Base-by-base conservation (phyloP, 2,888 invertebrate genomes). In the Saturnia japonica region DNA sequence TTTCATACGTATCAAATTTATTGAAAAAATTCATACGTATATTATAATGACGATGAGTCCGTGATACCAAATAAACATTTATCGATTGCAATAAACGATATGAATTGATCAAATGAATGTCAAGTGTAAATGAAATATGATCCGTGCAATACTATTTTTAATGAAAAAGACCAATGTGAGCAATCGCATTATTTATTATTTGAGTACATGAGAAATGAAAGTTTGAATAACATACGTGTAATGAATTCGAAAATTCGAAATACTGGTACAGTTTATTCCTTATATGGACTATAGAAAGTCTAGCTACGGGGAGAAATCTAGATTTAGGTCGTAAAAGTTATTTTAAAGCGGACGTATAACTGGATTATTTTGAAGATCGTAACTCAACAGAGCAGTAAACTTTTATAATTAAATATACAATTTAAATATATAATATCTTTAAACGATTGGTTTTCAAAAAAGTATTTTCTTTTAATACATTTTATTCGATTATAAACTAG, bases 251-350 rank as follows among this genome's bases (percentile, higher is more conserved):
- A 25, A 60, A 60, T 60, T 60, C 57, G 57, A 14, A 60, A 60
- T 25, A 60, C 25, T 25, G 28, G 25, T 60, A 47, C 54, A 40
- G 43, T 69, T 42, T 60, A 68, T 19, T 43, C 22, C 34, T 28
- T 81, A 82, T 84, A 81, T 78, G 78, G 81, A 81, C 78, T 74
- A 9, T 82, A 81, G 83, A 84, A 84, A 85, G 84, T 80, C 76
- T 76, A 78, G 76, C 66, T 73, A 73, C 72, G 69, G 70, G 74
- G 77, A 78, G 82, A 81, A 82, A 84, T 79, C 84, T 82, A 82
- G 81, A 83, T 83, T 80, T 80, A 75, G 76, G 76, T 74, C 77
- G 80, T 80, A 77, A 81, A 81, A 81, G 72, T 74, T 60, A 72
- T 79, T 76, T 81, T 82, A 79, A 80, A 78, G 78, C 73, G 74